Conservation (phyloP, 1,140 invertebrate species). For the Neoseiulus cucumeris region DNA sequence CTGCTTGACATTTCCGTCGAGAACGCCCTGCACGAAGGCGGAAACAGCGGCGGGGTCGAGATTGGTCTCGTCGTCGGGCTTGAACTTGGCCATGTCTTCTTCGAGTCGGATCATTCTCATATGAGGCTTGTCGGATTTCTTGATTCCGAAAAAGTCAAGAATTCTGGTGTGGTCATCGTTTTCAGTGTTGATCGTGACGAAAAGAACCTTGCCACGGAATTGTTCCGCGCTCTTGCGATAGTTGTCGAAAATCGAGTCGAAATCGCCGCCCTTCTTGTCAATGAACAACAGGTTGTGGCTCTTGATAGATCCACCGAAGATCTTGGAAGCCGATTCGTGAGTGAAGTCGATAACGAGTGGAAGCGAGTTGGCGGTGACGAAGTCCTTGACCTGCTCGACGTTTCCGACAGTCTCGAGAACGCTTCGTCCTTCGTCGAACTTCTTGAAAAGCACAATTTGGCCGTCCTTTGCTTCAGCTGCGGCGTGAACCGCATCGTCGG, state of each 20-base stretch:
- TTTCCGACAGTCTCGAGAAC: conserved; percentile 47
- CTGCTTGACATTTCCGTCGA: conserved; percentile 79
- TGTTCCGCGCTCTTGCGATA: conserved; percentile 59
- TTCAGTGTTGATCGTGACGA: conserved; percentile 83
- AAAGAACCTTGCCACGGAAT: conserved; percentile 71
- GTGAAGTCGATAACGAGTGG: conserved; percentile 94
- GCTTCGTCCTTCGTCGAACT: conserved; percentile 81
- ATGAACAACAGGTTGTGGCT: conserved; percentile 85
- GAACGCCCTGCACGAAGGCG: conserved; percentile 63
- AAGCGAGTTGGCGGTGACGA: conserved; percentile 61
- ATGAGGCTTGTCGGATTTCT: conserved; percentile 69
- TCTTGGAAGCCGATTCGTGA: conserved; percentile 75
- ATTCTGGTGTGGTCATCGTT: conserved; percentile 91
- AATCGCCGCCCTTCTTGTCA: conserved; percentile 57
- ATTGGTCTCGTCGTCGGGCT: conserved; percentile 52
- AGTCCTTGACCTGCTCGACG: conserved; percentile 51
- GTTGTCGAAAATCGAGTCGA: conserved; percentile 50
- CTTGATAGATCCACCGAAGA: conserved; percentile 94
- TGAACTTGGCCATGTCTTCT: conserved; percentile 97
- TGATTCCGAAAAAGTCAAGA: conserved; percentile 97
- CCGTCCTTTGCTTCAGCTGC: conserved; percentile 51
- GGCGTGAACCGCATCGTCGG: conserved; percentile 47
- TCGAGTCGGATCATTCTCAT: conserved; percentile 81
- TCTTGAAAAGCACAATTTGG: conserved; percentile 67
- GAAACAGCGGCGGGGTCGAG: conserved; percentile 52